Evolutionary conservation across 2,888 invertebrate genomes (phyloP), one percentile per base, ranked within the genome.

Genomic region (Oligia fasciuncula): DNA sequence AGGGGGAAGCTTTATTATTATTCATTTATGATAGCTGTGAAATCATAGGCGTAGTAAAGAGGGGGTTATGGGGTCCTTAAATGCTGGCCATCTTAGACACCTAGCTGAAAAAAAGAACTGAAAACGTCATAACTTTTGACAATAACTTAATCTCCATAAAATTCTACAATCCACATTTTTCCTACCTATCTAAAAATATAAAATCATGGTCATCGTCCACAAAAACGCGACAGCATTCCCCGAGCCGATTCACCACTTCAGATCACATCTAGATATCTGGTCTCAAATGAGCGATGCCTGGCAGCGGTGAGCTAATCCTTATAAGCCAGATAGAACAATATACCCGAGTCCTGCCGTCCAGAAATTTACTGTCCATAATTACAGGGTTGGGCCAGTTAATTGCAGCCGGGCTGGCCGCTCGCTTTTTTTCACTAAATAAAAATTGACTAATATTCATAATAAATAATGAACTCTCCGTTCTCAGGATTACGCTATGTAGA

Each of bases 281-380:
- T 71, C 76, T 79, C 83, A 78, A 85, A 85, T 85, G 87, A 88
- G 86, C 84, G 88, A 87, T 90, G 90, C 88, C 88, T 89, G 90
- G 90, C 90, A 89, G 87, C 91, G 91, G 90, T 92, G 90, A 93
- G 94, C 93, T 96, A 95, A 96, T 95, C 95, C 94, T 91, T 92
- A 92, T 91, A 91, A 93, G 92, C 91, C 87, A 94, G 96, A 96
- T 95, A 96, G 95, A 96, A 95, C 95, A 96, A 96, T 96, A 95
- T 94, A 94, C 90, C 89, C 91, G 90, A 93, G 93, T 92, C 94
- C 95, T 96, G 97, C 97, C 97, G 97, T 97, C 97, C 97, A 97
- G 97, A 97, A 97, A 98, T 98, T 98, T 98, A 98, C 98, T 98
- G 98, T 97, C 98, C 98, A 97, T 98, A 98, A 98, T 98, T 98